These are phyloP conservation scores for Argentina silus DNA, from an alignment of 2,797 vertebrate species.

Conservation along the genomic window DNA sequence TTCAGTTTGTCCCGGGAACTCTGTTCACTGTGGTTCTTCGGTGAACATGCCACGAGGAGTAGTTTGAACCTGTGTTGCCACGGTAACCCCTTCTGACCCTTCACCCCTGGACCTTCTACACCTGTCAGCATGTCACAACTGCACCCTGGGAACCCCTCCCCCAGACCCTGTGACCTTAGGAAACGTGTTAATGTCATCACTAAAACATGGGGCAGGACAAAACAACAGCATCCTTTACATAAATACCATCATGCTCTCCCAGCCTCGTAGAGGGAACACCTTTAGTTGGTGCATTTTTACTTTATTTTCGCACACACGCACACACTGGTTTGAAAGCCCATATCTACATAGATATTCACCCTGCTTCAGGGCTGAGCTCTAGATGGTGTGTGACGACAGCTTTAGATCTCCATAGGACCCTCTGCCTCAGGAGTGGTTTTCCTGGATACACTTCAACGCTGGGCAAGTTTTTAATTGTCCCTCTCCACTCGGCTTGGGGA, in stretches of 20 bases:
- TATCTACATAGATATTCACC: too few species aligned
- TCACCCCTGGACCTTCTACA: slow-evolving; percentile 52
- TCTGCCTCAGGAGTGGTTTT: neutral
- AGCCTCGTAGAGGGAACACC: neutral
- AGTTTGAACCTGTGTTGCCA: slow-evolving; percentile 34
- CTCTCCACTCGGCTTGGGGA: slow-evolving; percentile 35
- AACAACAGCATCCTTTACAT: neutral
- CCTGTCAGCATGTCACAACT: slow-evolving; percentile 64
- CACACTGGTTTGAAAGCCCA: too few species aligned
- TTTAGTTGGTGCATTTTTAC: neutral
- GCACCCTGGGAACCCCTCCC: slow-evolving; percentile 20
- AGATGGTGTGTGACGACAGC: neutral
- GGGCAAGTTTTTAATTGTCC: slow-evolving; percentile 5
- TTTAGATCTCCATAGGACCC: neutral
- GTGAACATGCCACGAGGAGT: too few species aligned
- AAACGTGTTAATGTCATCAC: neutral
- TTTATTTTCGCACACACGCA: neutral
- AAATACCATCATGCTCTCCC: neutral
- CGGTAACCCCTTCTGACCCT: slow-evolving; percentile 50
- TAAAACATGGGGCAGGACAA: neutral
- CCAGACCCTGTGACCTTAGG: neutral
- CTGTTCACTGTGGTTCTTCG: too few species aligned
- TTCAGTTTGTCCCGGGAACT: too few species aligned
- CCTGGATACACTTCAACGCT: slow-evolving; percentile 13
- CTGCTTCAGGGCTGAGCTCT: neutral